Evolutionary conservation across 2,113 vertebrate species (phyloP).

Genomic region (Meles meles): DNA sequence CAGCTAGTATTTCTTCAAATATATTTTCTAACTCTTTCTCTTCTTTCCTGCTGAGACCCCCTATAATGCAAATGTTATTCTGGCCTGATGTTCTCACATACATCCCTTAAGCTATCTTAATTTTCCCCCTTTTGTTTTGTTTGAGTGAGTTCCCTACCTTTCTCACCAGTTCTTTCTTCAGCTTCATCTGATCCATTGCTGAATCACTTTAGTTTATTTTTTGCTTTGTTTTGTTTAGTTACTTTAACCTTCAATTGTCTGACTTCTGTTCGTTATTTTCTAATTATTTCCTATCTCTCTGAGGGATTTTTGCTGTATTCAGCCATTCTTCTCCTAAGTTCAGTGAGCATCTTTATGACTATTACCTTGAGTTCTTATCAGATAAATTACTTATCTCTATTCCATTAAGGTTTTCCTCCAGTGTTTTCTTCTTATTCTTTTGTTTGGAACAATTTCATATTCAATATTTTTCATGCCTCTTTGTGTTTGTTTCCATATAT

Average conservation of each 20-base stretch:
- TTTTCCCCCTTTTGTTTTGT: background rate
- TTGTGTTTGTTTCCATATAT: background rate
- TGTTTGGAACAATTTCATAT: background rate
- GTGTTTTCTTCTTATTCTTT: background rate
- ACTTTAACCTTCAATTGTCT: background rate
- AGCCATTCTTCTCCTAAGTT: background rate
- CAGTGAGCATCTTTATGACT: background rate
- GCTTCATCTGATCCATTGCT: background rate
- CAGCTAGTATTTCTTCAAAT: background rate
- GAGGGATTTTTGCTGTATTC: background rate
- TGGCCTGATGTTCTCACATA: background rate
- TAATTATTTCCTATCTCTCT: background rate
- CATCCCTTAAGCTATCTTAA: background rate
- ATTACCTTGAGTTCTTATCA: background rate
- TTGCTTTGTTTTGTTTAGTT: background rate
- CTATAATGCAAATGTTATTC: background rate
- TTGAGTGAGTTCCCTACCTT: background rate
- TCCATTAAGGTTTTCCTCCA: background rate
- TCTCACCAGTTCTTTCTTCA: background rate
- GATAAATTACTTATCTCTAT: background rate
- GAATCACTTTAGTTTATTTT: background rate
- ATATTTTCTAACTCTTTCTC: background rate
- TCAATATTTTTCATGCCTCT: background rate
- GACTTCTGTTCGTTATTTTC: background rate
- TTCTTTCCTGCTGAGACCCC: background rate